Percentiles rank a stretch among this genome's conserved stretches.
These are phyloP conservation scores for Blastobasis lacticolella DNA, from an alignment of 2,888 invertebrate species.

Conservation along the genomic window DNA sequence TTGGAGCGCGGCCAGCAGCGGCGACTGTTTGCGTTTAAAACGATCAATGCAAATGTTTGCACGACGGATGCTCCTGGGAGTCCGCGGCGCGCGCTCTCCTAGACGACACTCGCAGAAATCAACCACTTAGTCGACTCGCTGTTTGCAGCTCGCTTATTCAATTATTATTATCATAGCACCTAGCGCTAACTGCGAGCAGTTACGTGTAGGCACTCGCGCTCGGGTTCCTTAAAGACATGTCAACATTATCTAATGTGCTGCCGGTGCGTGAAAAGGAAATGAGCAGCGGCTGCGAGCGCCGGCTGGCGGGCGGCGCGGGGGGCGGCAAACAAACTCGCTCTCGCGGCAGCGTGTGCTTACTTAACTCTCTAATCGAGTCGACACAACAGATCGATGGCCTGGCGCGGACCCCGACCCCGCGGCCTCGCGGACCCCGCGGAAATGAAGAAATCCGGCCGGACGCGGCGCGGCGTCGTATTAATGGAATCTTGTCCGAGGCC, in stretches of 20 bases:
- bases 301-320: neutral
- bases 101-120: no score
- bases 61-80: no score
- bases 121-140: no score
- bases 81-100: no score
- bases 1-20: no score
- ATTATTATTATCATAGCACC: no score
- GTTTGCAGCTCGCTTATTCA: no score
- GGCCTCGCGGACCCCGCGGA: conserved; percentile 37
- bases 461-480: conserved; percentile 28
- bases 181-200: no score
- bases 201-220: no score
- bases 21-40: no score
- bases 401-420: neutral
- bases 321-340: neutral
- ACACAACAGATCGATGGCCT: neutral
- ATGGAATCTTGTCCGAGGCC: conserved; percentile 41
- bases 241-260: neutral
- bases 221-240: no score
- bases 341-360: neutral
- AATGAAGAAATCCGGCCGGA: conserved; percentile 54
- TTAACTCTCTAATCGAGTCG: conserved; percentile 1
- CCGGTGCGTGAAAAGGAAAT: neutral
- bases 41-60: no score
- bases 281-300: neutral